These are phyloP conservation scores for Propithecus coquereli DNA, from an alignment of 2,113 vertebrate genomes.

Conservation along the genomic window DNA sequence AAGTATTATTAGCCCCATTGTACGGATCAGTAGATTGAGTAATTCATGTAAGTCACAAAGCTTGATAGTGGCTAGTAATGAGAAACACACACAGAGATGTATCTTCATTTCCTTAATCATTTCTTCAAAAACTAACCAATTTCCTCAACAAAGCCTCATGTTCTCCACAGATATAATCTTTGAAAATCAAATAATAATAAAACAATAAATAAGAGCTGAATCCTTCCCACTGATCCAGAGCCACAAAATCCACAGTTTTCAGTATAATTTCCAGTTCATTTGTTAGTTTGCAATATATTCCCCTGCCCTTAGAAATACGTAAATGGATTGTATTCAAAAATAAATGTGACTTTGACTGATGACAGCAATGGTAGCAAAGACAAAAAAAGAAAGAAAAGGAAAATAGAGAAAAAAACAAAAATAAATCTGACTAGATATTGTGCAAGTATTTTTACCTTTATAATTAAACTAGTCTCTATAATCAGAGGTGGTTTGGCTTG, in stretches of 20 bases:
- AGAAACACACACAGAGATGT: not conserved
- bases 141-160: not conserved
- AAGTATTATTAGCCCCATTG: not conserved
- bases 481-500: not conserved
- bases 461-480: not conserved
- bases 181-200: constrained; percentile 33
- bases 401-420: not conserved
- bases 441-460: not conserved
- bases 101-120: not conserved
- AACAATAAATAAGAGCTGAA: not conserved
- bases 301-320: not conserved
- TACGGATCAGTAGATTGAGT: not conserved
- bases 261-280: not conserved
- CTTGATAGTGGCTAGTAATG: not conserved
- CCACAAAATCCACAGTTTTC: not conserved
- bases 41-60: not conserved
- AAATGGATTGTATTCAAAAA: not conserved
- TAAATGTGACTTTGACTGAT: not conserved
- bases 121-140: not conserved
- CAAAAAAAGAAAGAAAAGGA: too few relatives aligned
- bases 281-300: not conserved
- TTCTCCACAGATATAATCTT: not conserved
- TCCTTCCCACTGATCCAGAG: not conserved
- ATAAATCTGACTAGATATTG: not conserved
- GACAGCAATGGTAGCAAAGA: too few relatives aligned